Evolutionary conservation across 2,888 invertebrate genomes (phyloP).

Genomic region (Lasioglossum malachurum): DNA sequence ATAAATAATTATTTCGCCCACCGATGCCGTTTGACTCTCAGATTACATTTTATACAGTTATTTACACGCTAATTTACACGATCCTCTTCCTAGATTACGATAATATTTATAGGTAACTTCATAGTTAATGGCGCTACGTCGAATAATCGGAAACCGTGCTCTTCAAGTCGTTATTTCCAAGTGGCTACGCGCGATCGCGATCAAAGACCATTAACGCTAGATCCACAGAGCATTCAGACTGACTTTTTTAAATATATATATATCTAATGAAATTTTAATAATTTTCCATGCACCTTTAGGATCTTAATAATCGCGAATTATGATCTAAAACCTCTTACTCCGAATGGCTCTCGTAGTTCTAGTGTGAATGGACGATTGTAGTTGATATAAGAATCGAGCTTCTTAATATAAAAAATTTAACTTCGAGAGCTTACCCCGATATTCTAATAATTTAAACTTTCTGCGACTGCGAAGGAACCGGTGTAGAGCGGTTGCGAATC

Average conservation of each 20-base stretch:
- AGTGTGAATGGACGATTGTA: neutral
- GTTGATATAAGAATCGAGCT: neutral
- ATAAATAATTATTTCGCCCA: constrained; percentile 54
- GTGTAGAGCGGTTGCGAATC: neutral
- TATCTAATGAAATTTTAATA: neutral
- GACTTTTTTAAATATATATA: neutral
- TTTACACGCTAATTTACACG: constrained; percentile 84
- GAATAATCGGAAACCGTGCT: constrained; percentile 36
- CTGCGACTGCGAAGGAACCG: neutral
- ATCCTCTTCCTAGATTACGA: constrained; percentile 62
- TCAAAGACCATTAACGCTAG: neutral
- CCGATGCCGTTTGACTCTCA: constrained; percentile 33
- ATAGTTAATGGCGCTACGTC: constrained; percentile 31
- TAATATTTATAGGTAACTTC: constrained; percentile 54
- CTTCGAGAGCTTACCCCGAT: neutral
- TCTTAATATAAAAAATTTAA: neutral
- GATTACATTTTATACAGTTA: constrained; percentile 80
- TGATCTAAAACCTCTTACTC: neutral
- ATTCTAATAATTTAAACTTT: neutral
- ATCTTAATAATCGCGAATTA: neutral
- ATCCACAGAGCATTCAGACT: neutral
- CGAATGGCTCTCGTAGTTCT: neutral
- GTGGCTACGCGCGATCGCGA: constrained; percentile 2
- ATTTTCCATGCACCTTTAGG: neutral
- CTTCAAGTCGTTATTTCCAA: constrained; percentile 8